Evolutionary conservation across 2,113 vertebrate genomes (phyloP), one percentile per base, ranked within the genome.

Genomic region (Tylochromis polylepis): DNA sequence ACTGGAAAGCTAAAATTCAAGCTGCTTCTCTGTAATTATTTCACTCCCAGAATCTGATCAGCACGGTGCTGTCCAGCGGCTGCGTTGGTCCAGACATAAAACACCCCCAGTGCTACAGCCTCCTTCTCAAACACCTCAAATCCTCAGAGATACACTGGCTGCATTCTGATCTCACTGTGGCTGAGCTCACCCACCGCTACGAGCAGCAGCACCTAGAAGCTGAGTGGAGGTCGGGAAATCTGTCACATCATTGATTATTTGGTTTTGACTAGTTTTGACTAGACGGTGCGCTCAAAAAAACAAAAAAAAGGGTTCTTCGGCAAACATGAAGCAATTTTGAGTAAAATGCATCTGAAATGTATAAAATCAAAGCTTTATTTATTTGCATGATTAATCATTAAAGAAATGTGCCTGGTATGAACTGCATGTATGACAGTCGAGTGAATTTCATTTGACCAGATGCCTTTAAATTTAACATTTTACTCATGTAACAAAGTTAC

Each of bases 81-180:
- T 96, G 98, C 2, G 96, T 99, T 0, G 98, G 98, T n/a, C 97
- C 98, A 0, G 95, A 96, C 85, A 97, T 99, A 89, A 94, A 92
- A 78, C 84, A 97, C 89, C 53, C 83, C 2, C 95, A 95, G n/a
- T 97, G 97, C 93, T 99, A 98, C 5, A 96, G 97, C 51, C 96
- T 99, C 20, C 96, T 98, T 31, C 96, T 99, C 83, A 98, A 98
- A 87, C 98, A 99, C 60, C 96, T 99, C 86, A 99, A 99, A 82
- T 99, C 98, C 0, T 96, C 98, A 0, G 97, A 97, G 94, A 95
- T 97, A 59, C 97, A 99, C 56, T 99, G 98, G 98, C 95, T 99
- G 9, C 98, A 99, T 80, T 97, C 97, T 0, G 95, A 96, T 65
- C 94, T 99, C 88, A 97, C 97, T 0, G 96, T 99, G 83, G 94